These are phyloP conservation scores for Siphonodentalium dalli DNA, from an alignment of 2,888 invertebrate genomes.

Conservation along the genomic window DNA sequence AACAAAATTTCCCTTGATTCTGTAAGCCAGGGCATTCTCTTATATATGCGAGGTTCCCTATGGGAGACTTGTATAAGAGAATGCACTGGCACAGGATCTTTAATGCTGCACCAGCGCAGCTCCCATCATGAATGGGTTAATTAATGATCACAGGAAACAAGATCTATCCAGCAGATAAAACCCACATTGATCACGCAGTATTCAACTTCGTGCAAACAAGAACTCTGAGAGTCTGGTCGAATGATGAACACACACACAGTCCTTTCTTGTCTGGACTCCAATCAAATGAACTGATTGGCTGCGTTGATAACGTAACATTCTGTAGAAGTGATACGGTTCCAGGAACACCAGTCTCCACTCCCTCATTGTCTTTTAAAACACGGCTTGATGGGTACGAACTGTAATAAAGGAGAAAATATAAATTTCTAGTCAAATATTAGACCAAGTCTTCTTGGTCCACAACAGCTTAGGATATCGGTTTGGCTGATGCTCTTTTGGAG, in stretches of 20 bases:
- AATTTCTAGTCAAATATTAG: neutral
- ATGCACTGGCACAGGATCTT: too few species aligned
- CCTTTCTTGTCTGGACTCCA: conserved; percentile 93
- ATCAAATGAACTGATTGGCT: conserved; percentile 87
- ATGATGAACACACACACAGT: conserved; percentile 85
- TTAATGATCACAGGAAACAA: too few species aligned
- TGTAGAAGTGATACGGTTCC: conserved; percentile 81
- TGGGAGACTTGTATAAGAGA: too few species aligned
- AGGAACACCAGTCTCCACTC: conserved; percentile 76
- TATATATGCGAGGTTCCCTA: too few species aligned
- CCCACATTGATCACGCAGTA: too few species aligned
- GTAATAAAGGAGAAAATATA: conserved; percentile 40
- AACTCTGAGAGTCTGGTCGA: conserved; percentile 88
- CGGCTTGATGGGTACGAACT: conserved; percentile 84
- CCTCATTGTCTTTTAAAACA: conserved; percentile 75
- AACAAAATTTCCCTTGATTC: too few species aligned
- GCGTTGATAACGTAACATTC: conserved; percentile 81
- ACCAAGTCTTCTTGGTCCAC: neutral
- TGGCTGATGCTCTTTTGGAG: too few species aligned
- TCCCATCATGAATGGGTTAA: too few species aligned
- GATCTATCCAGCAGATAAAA: too few species aligned
- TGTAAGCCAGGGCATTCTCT: too few species aligned
- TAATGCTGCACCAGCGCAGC: too few species aligned
- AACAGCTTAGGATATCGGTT: too few species aligned
- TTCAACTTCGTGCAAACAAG: conserved; percentile 84